A percentile compares a stretch with the other conserved stretches of the same genome.
phyloP scores from a whole-genome alignment of 2,797 vertebrate species.

The Chelidonichthys spinosus region DNA sequence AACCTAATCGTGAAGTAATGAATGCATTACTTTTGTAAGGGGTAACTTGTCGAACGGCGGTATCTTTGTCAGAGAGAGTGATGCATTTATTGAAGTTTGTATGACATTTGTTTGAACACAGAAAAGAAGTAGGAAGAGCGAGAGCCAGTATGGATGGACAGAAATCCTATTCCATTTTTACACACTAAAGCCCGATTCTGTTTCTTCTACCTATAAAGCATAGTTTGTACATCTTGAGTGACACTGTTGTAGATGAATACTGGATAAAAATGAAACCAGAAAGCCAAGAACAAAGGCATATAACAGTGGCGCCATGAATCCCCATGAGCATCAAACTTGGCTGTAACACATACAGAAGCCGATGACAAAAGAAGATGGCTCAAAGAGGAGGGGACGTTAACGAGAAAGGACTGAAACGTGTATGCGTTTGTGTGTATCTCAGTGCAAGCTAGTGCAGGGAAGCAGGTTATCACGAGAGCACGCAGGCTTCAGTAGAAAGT shows the following conservation, averaged over 20 bases:
- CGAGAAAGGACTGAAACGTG: slow-evolving; percentile 19
- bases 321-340: not conserved
- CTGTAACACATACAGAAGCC: slow-evolving; percentile 15
- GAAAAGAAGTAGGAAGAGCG: not conserved
- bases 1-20: not conserved
- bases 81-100: not conserved
- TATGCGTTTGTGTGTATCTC: slow-evolving; percentile 20
- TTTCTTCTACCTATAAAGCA: too few relatives aligned
- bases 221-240: not conserved
- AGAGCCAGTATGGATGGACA: too few relatives aligned
- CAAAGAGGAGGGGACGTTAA: not conserved
- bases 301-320: not conserved
- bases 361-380: slow-evolving; percentile 11
- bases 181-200: too few relatives aligned
- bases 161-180: too few relatives aligned
- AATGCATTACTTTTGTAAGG: not conserved
- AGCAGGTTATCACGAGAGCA: slow-evolving; percentile 43
- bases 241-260: not conserved
- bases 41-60: not conserved
- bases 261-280: not conserved
- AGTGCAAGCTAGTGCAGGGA: slow-evolving; percentile 5
- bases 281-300: not conserved
- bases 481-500: slow-evolving; percentile 48
- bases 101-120: not conserved
- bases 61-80: not conserved